Evolutionary conservation across 2,888 invertebrate genomes (phyloP).

Genomic region (Macaria liturata): DNA sequence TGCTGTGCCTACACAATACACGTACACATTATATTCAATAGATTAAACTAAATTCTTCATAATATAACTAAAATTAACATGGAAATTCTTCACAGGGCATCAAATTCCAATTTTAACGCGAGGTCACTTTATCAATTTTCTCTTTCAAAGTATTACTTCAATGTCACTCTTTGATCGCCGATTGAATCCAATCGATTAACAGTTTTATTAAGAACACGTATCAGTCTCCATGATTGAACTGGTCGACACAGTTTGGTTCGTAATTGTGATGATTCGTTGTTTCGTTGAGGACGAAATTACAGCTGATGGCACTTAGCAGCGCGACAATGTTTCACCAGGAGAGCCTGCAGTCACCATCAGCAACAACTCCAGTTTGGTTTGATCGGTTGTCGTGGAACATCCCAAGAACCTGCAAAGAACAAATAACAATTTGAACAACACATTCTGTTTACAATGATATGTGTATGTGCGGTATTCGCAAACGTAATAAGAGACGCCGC

Average conservation of each 20-base stretch:
- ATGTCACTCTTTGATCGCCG: constrained; percentile 54
- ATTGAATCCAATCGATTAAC: constrained; percentile 49
- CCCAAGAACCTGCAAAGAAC: constrained; percentile 32
- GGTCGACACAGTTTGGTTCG: constrained; percentile 44
- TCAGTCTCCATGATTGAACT: constrained; percentile 54
- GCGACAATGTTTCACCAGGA: not conserved
- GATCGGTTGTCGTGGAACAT: constrained; percentile 15
- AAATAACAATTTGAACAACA: constrained; percentile 11
- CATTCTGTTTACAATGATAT: constrained; percentile 1
- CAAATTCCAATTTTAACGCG: constrained; percentile 42
- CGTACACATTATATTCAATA: constrained; percentile 37
- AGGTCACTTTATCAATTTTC: constrained; percentile 52
- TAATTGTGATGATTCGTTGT: constrained; percentile 52
- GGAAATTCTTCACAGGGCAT: constrained; percentile 34
- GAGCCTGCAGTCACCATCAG: constrained; percentile 13
- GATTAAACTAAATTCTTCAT: constrained; percentile 35
- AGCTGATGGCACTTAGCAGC: constrained; percentile 13
- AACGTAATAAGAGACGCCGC: constrained; percentile 15
- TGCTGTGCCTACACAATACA: constrained; percentile 42
- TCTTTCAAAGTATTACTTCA: constrained; percentile 45
- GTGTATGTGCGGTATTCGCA: not conserved
- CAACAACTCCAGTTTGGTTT: constrained; percentile 15
- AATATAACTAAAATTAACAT: constrained; percentile 28
- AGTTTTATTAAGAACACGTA: constrained; percentile 49
- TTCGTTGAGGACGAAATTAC: constrained; percentile 13